Base-by-base conservation (phyloP, 1,140 invertebrate genomes). In the Archegozetes longisetosus region DNA sequence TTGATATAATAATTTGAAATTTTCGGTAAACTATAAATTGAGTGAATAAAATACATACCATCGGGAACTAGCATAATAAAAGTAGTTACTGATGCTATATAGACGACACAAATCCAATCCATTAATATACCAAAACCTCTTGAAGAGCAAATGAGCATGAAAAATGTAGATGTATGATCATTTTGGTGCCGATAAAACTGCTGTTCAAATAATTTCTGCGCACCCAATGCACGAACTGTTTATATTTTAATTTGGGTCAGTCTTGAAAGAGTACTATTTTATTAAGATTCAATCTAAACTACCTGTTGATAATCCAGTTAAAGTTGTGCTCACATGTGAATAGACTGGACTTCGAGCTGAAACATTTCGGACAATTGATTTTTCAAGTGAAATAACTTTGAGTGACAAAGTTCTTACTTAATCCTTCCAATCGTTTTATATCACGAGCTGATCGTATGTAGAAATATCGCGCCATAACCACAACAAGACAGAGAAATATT, bases 391-490 rank as follows among this genome's bases (percentile, higher is more conserved):
- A 40, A 40, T 6, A 9, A 40, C 17, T 9, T 40, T 9, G 6
- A 9, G 17, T 40, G 6, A 40, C 32, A 40, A 40, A 40, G 17
- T 9, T 20, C 9, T 9, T 55, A 57, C 55, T 84, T 69, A 84
- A 81, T 68, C 83, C 86, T 77, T 94, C 88, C 57, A 93, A 76
- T 61, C 89, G 78, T 73, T 93, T 92, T 20, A 93, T 77, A 73
- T 84, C 86, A 58, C 88, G 76, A 24, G 85, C 86, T 0, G 88
- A 85, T 25, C 76, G 75, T 20, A 94, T 73, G 71, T 91, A 93
- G 68, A 88, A 82, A 55, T 77, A 73, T 32, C 88, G 72, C 48
- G 90, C 73, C 3, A 81, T 74, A 64, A 84, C 80, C 72, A 90
- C 89, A 24, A 88, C 70, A 0, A 82, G 60, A 0, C 75, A 76